phyloP scores from a whole-genome alignment of 2,888 invertebrate genomes.

The Phlogophora meticulosa region DNA sequence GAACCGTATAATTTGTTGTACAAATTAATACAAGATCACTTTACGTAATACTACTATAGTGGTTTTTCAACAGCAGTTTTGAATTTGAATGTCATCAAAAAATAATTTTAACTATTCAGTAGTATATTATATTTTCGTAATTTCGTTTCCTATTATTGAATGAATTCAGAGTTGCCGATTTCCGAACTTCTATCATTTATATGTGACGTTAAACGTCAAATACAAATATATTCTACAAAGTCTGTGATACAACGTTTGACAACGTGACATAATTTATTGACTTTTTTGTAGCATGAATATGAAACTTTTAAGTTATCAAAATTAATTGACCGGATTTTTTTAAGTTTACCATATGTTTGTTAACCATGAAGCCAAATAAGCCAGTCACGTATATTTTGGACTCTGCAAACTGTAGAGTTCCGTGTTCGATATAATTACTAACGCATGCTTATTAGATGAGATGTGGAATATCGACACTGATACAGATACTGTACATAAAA shows the following conservation, averaged over 20 bases:
- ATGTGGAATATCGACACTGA: too few species aligned
- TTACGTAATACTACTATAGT: conserved; percentile 15
- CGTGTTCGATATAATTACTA: too few species aligned
- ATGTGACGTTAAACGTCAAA: conserved; percentile 35
- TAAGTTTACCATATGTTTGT: too few species aligned
- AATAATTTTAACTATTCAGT: conserved; percentile 19
- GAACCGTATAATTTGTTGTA: conserved; percentile 30
- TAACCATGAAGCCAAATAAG: too few species aligned
- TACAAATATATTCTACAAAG: too few species aligned
- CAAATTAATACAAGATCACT: conserved; percentile 33
- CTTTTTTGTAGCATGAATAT: not conserved
- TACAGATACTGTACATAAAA: too few species aligned
- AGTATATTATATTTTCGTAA: conserved; percentile 18
- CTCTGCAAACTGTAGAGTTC: too few species aligned
- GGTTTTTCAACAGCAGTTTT: conserved; percentile 16
- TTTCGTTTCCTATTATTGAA: conserved; percentile 24
- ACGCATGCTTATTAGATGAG: too few species aligned
- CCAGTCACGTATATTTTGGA: too few species aligned
- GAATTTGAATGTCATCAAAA: conserved; percentile 29
- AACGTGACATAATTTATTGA: conserved; percentile 14
- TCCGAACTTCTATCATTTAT: conserved; percentile 21
- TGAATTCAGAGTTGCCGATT: conserved; percentile 29
- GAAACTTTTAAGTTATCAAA: conserved; percentile 4
- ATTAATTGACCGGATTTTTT: too few species aligned
- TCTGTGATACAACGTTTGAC: conserved; percentile 28